A percentile compares a stretch with the other conserved stretches of the same genome.
These are phyloP conservation scores for Thamnophis sirtalis DNA, from an alignment of 2,113 vertebrate genomes.

Conservation along the genomic window DNA sequence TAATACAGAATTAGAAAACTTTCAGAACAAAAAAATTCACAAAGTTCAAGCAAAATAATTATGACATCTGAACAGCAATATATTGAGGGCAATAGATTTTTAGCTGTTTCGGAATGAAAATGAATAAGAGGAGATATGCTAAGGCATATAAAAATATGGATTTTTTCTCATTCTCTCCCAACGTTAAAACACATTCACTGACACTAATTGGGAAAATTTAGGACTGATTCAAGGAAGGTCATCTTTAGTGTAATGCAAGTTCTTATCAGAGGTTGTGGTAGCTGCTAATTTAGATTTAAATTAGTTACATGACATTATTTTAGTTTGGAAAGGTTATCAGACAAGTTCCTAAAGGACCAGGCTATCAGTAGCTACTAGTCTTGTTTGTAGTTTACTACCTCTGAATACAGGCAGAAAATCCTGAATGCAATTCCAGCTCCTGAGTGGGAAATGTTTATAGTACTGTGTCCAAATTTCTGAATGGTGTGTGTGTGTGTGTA, in stretches of 20 bases:
- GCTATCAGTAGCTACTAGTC: not conserved
- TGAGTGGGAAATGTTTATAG: not conserved
- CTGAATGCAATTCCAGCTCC: not conserved
- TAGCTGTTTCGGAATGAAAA: not conserved
- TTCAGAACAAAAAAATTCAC: not conserved
- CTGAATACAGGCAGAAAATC: not conserved
- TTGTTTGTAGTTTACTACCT: not conserved
- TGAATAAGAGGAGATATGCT: not conserved
- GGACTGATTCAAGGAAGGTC: not conserved
- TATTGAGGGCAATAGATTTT: not conserved
- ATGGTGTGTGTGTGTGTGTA: not conserved
- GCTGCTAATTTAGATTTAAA: not conserved
- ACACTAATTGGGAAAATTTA: not conserved
- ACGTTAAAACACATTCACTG: not conserved
- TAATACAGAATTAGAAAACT: not conserved
- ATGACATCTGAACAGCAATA: not conserved
- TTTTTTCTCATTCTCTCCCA: not conserved
- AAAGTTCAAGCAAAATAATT: not conserved
- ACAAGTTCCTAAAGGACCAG: not conserved
- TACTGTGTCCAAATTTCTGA: not conserved
- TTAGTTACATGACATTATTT: not conserved
- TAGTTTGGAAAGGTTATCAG: not conserved
- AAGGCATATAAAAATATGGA: not conserved
- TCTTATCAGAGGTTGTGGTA: not conserved
- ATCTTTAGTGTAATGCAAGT: not conserved